Base-by-base conservation (phyloP, 1,140 invertebrate genomes). In the Drosophila nebulosa region DNA sequence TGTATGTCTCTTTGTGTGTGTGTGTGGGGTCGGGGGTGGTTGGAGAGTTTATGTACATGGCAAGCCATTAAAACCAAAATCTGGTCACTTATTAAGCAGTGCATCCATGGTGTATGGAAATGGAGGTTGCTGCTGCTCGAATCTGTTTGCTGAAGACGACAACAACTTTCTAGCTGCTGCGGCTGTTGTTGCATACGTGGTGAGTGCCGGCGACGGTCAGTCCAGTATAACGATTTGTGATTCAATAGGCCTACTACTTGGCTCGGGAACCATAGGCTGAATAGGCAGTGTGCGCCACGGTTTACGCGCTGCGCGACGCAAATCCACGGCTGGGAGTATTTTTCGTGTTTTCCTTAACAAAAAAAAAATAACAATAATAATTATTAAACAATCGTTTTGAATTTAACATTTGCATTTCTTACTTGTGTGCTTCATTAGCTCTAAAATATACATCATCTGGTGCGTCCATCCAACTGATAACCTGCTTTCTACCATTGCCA, bases 391-490 rank as follows among this genome's bases (percentile, higher is more conserved):
- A 1, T 6, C 2, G 4, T 4, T 7, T 36, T 6, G 16, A 0
- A 30, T 32, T 27, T 5, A 52, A 22, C 10, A 7, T n/a, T 42
- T n/a, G 9, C 21, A 36, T 10, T 3, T 93, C 95, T 94, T 93
- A 98, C 97, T 97, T 99, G 84, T 96, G 97, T 80, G 94, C 93
- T 79, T 97, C 96, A 32, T 96, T 97, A 68, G 97, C 97, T 89
- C 96, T 94, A 93, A 98, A 99, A 92, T 98, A 99, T 57, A 99
- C 96, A 93, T 99, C 98, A 92, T 99, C 98, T 3, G 98, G 98
- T 51, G 98, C 98, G 92, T 99, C 98, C 95, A 98, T 97, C 97
- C 97, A 99, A 86, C 97, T 98, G 85, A 99, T 97, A 51, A 98
- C 96, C 93, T 97, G 97, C 86, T 97, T 97, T 12, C 96, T 94